Evolutionary conservation across 2,888 invertebrate genomes (phyloP).

Genomic region (Drosophila neotestacea): DNA sequence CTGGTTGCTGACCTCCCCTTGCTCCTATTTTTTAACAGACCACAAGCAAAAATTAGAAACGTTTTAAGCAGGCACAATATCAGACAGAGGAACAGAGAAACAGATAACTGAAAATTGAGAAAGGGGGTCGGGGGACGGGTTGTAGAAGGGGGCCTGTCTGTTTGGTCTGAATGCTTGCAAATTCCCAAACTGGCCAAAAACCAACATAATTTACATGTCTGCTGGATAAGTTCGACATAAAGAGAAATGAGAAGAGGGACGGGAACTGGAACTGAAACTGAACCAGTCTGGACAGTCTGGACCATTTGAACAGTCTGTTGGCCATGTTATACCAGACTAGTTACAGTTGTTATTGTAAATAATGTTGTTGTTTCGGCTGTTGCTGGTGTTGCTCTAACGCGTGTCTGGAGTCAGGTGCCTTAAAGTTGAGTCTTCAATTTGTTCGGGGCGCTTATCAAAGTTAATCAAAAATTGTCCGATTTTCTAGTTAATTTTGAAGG

Average conservation of each 20-base stretch:
- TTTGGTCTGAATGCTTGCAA: slow-evolving; percentile 45
- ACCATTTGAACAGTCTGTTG: slow-evolving; percentile 59
- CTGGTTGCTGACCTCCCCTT: not conserved
- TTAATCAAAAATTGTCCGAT: slow-evolving; percentile 35
- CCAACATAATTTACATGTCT: slow-evolving; percentile 82
- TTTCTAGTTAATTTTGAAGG: slow-evolving; percentile 5
- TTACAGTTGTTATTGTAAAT: slow-evolving; percentile 41
- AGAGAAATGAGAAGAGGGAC: slow-evolving; percentile 1
- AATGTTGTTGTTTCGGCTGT: slow-evolving; percentile 9
- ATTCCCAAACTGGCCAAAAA: slow-evolving; percentile 68
- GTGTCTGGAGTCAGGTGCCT: slow-evolving; percentile 38
- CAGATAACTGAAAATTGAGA: slow-evolving; percentile 29
- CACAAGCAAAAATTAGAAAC: slow-evolving; percentile 35
- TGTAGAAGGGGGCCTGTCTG: slow-evolving; percentile 7
- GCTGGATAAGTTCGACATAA: slow-evolving; percentile 72
- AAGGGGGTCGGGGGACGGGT: not conserved
- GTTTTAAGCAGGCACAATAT: slow-evolving; percentile 51
- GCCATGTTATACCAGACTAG: slow-evolving; percentile 57
- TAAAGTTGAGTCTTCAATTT: slow-evolving; percentile 33
- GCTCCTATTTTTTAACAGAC: not conserved
- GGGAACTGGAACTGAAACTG: slow-evolving; percentile 11
- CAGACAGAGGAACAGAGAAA: slow-evolving; percentile 23
- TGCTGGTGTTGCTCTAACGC: slow-evolving; percentile 28
- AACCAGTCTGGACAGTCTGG: slow-evolving; percentile 51
- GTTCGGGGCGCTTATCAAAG: slow-evolving; percentile 25